Evolutionary conservation across 2,888 invertebrate species (phyloP).

Genomic region (Harpalus rubripes): DNA sequence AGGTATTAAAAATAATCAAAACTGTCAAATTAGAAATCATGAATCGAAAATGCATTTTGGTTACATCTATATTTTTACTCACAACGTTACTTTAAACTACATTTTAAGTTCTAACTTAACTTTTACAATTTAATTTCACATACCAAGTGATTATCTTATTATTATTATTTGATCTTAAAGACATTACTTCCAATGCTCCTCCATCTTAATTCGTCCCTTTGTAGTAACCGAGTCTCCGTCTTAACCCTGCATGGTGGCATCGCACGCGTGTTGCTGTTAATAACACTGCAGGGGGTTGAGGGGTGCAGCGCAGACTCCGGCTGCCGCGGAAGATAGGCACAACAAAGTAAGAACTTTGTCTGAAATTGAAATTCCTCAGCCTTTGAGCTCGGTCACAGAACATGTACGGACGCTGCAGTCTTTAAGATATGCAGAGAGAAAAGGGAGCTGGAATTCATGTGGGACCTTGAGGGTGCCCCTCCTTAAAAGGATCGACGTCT

Average conservation of each 20-base stretch:
- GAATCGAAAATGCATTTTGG: no score
- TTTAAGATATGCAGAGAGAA: slow-evolving; percentile 65
- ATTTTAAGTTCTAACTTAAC: no score
- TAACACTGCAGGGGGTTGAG: slow-evolving; percentile 34
- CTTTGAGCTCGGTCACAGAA: slow-evolving; percentile 71
- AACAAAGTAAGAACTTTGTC: slow-evolving; percentile 73
- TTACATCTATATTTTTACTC: no score
- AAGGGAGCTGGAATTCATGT: slow-evolving; percentile 53
- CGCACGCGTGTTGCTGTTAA: slow-evolving; percentile 60
- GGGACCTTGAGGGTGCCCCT: slow-evolving; percentile 54
- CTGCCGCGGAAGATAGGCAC: slow-evolving; percentile 67
- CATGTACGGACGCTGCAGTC: slow-evolving; percentile 65
- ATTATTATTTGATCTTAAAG: slow-evolving; percentile 51
- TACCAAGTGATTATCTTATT: slow-evolving; percentile 43
- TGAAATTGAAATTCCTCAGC: slow-evolving; percentile 75
- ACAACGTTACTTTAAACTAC: no score
- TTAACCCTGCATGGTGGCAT: slow-evolving; percentile 2
- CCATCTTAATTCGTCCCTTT: no score
- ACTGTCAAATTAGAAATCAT: no score
- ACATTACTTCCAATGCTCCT: not conserved
- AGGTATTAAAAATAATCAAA: no score
- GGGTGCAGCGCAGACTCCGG: slow-evolving; percentile 22
- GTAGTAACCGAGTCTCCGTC: not conserved
- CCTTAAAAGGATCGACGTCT: slow-evolving; percentile 55
- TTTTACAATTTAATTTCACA: no score